phyloP scores from a whole-genome alignment of 1,140 invertebrate genomes.

The Macrotrachela quadricornifera region DNA sequence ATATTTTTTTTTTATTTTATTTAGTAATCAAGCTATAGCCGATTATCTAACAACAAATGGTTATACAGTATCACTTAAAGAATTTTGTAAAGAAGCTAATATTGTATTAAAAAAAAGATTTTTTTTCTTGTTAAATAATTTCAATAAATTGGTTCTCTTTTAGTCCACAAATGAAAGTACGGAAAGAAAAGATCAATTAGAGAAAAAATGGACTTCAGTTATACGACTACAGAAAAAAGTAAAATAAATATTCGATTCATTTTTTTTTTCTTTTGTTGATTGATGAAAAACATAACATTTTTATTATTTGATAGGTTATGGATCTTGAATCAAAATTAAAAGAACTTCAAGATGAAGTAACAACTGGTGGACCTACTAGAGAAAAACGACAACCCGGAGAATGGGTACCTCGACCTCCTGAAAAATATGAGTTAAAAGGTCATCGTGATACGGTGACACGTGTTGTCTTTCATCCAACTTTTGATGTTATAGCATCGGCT shows the following conservation, averaged over 20 bases:
- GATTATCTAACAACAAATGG: constrained; percentile 90
- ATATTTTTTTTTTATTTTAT: too few relatives aligned
- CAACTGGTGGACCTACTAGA: too few relatives aligned
- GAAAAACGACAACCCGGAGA: constrained; percentile 76
- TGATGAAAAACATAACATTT: too few relatives aligned
- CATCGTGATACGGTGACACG: constrained; percentile 65
- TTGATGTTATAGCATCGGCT: constrained; percentile 78
- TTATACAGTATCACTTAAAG: constrained; percentile 39
- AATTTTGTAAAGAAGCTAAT: neutral
- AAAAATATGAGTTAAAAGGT: constrained; percentile 72
- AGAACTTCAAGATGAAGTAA: neutral
- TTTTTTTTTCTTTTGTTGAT: too few relatives aligned
- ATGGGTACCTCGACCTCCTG: constrained; percentile 93
- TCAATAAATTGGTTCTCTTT: neutral
- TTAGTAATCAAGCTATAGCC: constrained; percentile 79
- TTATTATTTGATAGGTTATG: too few relatives aligned
- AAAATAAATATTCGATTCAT: neutral
- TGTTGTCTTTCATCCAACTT: constrained; percentile 78
- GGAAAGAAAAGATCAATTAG: constrained; percentile 50
- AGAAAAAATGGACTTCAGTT: constrained; percentile 99
- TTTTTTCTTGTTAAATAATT: too few relatives aligned
- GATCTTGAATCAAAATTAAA: too few relatives aligned
- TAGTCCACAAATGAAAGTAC: constrained; percentile 46
- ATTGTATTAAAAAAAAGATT: neutral
- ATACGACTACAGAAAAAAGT: constrained; percentile 94